Base-by-base conservation (phyloP, 2,888 invertebrate species). In the Phymatocera aterrima region DNA sequence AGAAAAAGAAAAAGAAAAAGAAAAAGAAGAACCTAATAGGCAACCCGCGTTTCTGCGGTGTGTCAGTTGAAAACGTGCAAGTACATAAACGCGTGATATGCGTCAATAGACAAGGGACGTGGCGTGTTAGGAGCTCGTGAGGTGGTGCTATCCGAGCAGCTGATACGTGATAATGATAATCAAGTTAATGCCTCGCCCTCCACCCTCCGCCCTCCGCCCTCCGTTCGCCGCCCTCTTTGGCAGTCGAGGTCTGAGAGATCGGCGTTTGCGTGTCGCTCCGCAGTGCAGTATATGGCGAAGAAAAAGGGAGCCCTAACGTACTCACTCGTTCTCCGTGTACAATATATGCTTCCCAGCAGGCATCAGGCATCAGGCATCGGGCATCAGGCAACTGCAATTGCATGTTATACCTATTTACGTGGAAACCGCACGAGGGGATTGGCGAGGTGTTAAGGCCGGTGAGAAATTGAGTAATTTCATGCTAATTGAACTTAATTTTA, bases 381-480 rank as follows among this genome's bases (percentile, higher is more conserved):
- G 15, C 1, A 46, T n/a, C n/a, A 15, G 46, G 10, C 57, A 57
- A 21, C 21, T 57, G 57, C 24, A 57, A 57, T 57, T 28, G 57
- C 57, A 57, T 57, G 57, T 57, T 57, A 28, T 57, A 40, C 51
- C n/a, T 51, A 34, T 64, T 64, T 37, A 40, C 64, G 37, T 18
- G 37, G 18, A 21, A 18, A 18, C 34, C 37, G 18, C 18, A n/a
- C 31, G 24, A 4, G 5, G 10, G 51, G n/a, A 43, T 46, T 12
- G 28, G 74, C 15, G 75, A 80, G 78, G 78, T 79, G 79, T 64
- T 70, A 81, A 81, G 80, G 57, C 78, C 57, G 77, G 64, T 77
- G 79, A 81, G 79, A 81, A 82, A 83, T 83, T 82, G 82, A 83
- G 81, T 80, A 78, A 82, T 83, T 83, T 80, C 80, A 82, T 83